phyloP scores from a whole-genome alignment of 2,113 vertebrate genomes.

The Amblyopsis rosae region DNA sequence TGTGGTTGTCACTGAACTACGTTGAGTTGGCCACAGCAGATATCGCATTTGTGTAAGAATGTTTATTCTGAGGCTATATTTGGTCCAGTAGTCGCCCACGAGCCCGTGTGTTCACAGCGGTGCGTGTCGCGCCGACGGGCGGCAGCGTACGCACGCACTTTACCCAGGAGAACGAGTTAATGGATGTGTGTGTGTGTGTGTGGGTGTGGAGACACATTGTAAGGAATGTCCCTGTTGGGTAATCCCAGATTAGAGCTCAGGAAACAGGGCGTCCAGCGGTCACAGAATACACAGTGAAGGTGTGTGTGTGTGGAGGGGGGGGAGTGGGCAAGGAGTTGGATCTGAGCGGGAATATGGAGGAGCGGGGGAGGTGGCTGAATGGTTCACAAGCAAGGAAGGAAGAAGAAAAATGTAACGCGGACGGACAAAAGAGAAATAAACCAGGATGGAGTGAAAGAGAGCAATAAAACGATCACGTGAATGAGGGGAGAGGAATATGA shows the following conservation, averaged over 20 bases:
- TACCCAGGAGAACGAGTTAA: neutral
- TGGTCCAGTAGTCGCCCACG: constrained; percentile 27
- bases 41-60: constrained; percentile 59
- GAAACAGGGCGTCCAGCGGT: constrained; percentile 63
- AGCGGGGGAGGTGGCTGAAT: neutral
- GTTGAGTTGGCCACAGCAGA: constrained; percentile 34
- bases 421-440: neutral
- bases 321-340: constrained; percentile 24
- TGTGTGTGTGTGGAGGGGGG: neutral
- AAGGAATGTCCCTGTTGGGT: constrained; percentile 30
- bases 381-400: neutral
- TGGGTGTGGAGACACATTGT: neutral
- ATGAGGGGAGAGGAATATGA: neutral
- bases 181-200: constrained; percentile 16
- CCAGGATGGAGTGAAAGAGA: neutral
- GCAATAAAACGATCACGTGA: neutral
- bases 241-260: constrained; percentile 72
- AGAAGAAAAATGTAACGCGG: neutral
- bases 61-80: constrained; percentile 60
- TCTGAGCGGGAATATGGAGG: constrained; percentile 7
- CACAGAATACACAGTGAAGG: constrained; percentile 42
- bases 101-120: constrained; percentile 7
- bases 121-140: neutral
- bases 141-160: neutral
- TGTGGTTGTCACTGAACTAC: constrained; percentile 12